Base-by-base conservation (phyloP, 2,113 vertebrate species). In the Epinephelus lanceolatus region DNA sequence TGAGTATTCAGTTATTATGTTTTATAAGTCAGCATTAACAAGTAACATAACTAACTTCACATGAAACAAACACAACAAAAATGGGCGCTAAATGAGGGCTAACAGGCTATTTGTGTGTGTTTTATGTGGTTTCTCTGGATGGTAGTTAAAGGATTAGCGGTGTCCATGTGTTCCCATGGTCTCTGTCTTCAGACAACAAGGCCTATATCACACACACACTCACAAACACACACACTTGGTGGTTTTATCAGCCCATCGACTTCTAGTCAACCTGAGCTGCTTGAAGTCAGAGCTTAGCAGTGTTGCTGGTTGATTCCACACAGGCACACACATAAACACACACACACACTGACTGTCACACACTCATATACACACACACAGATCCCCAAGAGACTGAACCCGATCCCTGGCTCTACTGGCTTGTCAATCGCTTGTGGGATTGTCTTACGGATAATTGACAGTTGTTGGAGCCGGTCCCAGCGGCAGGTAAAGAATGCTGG, bases 401-500 rank as follows among this genome's bases (percentile, higher is more conserved):
- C 91, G 96, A 97, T 97, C 96, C 94, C 89, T 90, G 90, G 66
- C 79, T 85, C 80, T 67, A 52, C 88, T 65, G 81, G 90, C 92
- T 91, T 85, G 92, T 95, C 95, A 95, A 15, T 86, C 78, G 80
- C 69, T 84, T 91, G 90, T 91, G 91, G 96, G 95, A 96, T 96
- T 96, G 95, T 91, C 86, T 97, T 97, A 95, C 96, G 80, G 92
- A 95, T 96, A 96, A 97, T 96, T 96, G 96, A 96, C 95, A 91
- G 94, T 86, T 78, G 91, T 88, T 96, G 96, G 97, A 94, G 69
- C 0, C 71, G 86, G 88, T 93, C 96, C 96, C 96, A 94, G 88
- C 82, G 90, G 85, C 92, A 92, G 94, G 94, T 88, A 93, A 92
- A 94, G 94, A 93, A 90, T 88, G 89, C 89, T 90, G 91, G 92